Percentiles rank a stretch among this genome's conserved stretches.
Evolutionary conservation across 2,797 vertebrate species (phyloP).

Genomic region (Trichosurus vulpecula): DNA sequence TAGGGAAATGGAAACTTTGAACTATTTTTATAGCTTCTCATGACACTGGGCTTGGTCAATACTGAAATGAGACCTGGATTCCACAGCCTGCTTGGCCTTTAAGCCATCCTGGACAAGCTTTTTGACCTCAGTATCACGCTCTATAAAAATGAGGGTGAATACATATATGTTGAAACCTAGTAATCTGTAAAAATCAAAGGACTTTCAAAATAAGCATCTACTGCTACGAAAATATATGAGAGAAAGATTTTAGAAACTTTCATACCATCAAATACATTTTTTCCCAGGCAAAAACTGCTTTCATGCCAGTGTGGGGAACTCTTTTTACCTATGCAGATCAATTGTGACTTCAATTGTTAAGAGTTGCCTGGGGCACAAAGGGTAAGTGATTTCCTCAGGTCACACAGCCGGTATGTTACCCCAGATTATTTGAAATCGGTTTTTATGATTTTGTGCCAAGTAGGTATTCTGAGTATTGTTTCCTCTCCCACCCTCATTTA

Average conservation of each 20-base stretch:
- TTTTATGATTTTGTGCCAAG: background rate
- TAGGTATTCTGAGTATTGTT: background rate
- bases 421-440: background rate
- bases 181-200: background rate
- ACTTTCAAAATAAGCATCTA: background rate
- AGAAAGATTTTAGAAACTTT: background rate
- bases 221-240: too few species aligned
- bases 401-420: background rate
- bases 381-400: background rate
- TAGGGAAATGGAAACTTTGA: background rate
- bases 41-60: too few species aligned
- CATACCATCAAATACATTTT: background rate
- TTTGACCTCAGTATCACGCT: background rate
- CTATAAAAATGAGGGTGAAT: background rate
- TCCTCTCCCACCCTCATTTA: background rate
- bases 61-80: too few species aligned
- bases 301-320: background rate
- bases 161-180: background rate
- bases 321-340: background rate
- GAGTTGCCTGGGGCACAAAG: background rate
- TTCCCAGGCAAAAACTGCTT: background rate
- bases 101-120: background rate
- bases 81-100: background rate
- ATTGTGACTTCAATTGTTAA: background rate
- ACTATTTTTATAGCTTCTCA: background rate